phyloP scores from a whole-genome alignment of 2,797 vertebrate species.

The Pangasius macronema region DNA sequence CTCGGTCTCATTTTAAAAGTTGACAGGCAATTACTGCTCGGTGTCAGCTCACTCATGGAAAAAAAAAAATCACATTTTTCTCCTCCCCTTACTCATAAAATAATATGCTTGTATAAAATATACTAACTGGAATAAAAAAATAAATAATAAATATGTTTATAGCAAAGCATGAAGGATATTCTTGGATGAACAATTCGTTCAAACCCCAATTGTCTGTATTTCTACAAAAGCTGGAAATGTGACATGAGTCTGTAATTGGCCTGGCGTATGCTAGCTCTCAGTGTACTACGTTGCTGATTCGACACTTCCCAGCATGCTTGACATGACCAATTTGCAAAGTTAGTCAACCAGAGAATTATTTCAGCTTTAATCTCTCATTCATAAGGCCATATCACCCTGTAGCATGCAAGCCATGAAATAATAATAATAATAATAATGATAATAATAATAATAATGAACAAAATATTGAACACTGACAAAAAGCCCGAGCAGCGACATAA shows the following conservation, averaged over 20 bases:
- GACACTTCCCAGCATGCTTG: constrained; percentile 60
- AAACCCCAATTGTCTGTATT: constrained; percentile 45
- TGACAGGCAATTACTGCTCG: constrained; percentile 47
- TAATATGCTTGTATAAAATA: constrained; percentile 40
- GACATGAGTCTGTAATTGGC: constrained; percentile 63
- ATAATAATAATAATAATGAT: constrained; percentile 49
- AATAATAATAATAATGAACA: constrained; percentile 51
- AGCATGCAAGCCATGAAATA: constrained; percentile 48
- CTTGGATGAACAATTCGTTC: constrained; percentile 37
- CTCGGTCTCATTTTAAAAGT: constrained; percentile 41
- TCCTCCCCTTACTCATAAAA: constrained; percentile 32
- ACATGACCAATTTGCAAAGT: constrained; percentile 75
- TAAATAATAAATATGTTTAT: constrained; percentile 39
- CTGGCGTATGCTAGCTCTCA: constrained; percentile 39
- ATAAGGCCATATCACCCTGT: constrained; percentile 53
- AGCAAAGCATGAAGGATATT: constrained; percentile 6
- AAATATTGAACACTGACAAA: constrained; percentile 42
- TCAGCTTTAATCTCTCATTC: constrained; percentile 68
- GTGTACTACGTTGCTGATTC: constrained; percentile 62
- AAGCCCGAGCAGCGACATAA: constrained; percentile 62
- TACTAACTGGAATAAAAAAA: constrained; percentile 8
- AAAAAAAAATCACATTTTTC: not conserved
- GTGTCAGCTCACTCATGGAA: no score
- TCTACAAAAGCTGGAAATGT: constrained; percentile 34
- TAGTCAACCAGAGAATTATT: constrained; percentile 73